These are phyloP conservation scores for Tromatobia lineatoria DNA, from an alignment of 2,888 invertebrate species.

Conservation along the genomic window DNA sequence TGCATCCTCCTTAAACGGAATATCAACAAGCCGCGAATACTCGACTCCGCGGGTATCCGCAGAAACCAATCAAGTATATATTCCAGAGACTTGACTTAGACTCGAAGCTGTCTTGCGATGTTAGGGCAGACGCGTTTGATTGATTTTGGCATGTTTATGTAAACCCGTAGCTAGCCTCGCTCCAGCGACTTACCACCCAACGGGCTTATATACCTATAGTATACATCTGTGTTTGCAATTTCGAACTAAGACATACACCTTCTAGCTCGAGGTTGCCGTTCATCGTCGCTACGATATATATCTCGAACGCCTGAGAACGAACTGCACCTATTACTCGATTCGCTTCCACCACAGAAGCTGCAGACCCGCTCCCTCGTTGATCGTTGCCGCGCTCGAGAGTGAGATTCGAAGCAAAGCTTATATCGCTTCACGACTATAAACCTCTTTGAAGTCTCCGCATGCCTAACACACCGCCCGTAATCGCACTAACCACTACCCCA, in stretches of 20 bases:
- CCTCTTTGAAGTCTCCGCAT: neutral
- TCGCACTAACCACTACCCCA: conserved; percentile 30
- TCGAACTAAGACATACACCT: conserved; percentile 6
- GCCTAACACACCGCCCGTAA: conserved; percentile 44
- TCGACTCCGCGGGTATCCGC: conserved; percentile 11
- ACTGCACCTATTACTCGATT: conserved; percentile 2
- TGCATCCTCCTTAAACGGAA: conserved; percentile 30
- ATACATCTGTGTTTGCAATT: conserved; percentile 27
- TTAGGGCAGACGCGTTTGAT: conserved; percentile 46
- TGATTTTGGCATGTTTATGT: conserved; percentile 63
- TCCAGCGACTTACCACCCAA: conserved; percentile 38
- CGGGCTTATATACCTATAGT: neutral
- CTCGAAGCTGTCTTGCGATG: conserved; percentile 13
- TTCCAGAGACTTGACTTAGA: conserved; percentile 16
- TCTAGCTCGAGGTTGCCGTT: neutral
- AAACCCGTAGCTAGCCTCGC: conserved; percentile 41
- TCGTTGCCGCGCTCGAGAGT: conserved; percentile 1
- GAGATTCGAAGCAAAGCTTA: conserved; percentile 8
- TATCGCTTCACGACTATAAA: neutral
- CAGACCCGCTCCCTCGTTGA: conserved; percentile 9
- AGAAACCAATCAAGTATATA: conserved; percentile 45
- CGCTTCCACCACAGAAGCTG: neutral
- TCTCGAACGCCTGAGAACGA: neutral
- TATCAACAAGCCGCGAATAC: conserved; percentile 23
- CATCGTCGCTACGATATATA: neutral